Evolutionary conservation across 2,888 invertebrate genomes (phyloP).

Genomic region (Zygothrica quintamaculata): DNA sequence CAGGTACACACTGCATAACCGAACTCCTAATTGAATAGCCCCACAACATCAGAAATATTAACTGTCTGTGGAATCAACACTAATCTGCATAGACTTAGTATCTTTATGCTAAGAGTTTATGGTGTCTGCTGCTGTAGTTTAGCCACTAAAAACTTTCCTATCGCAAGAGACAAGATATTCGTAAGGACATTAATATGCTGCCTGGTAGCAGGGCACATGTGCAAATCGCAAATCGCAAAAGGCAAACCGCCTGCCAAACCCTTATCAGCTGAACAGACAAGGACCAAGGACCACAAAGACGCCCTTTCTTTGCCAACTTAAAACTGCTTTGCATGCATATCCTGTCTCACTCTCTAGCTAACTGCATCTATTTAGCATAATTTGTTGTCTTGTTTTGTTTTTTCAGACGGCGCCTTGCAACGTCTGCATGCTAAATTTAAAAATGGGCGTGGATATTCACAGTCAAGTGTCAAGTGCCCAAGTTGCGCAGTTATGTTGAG

Average conservation of each 20-base stretch:
- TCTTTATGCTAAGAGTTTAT: conserved; percentile 1
- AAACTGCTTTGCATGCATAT: conserved; percentile 70
- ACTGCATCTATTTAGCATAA: conserved; percentile 77
- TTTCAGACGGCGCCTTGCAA: conserved; percentile 8
- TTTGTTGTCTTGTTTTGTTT: conserved; percentile 60
- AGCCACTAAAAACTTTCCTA: conserved; percentile 59
- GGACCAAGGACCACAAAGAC: conserved; percentile 1
- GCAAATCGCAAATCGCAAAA: conserved; percentile 9
- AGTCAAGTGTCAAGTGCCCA: conserved; percentile 53
- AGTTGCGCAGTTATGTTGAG: conserved; percentile 39
- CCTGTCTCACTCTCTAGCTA: conserved; percentile 42
- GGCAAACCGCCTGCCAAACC: conserved; percentile 56
- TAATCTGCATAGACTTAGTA: conserved; percentile 42
- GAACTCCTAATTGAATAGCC: conserved; percentile 67
- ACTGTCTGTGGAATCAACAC: conserved; percentile 33
- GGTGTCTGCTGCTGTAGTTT: conserved; percentile 13
- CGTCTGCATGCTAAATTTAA: conserved; percentile 23
- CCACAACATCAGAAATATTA: conserved; percentile 34
- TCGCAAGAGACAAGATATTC: conserved; percentile 32
- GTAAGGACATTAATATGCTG: conserved; percentile 45
- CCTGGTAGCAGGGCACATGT: conserved; percentile 43
- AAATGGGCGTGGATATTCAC: conserved; percentile 28
- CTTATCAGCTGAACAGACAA: conserved; percentile 56
- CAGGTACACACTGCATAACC: conserved; percentile 30
- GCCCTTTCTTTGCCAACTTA: conserved; percentile 14